A percentile compares a stretch with the other conserved stretches of the same genome.
These are phyloP conservation scores for Hydrotaea cyrtoneurina DNA, from an alignment of 2,888 invertebrate genomes.

Conservation along the genomic window DNA sequence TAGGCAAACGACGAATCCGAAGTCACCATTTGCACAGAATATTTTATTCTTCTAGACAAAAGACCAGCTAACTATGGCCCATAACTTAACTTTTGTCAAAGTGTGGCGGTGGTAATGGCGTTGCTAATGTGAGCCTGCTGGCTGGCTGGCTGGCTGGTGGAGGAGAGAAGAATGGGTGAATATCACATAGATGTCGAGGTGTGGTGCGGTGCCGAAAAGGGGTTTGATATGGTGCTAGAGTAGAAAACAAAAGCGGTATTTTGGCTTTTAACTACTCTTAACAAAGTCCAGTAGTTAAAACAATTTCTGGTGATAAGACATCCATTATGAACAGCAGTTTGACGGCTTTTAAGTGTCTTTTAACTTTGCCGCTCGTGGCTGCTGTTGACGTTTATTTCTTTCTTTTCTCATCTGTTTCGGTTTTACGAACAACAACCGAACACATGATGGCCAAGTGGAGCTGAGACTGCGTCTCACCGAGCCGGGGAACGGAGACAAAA, in stretches of 20 bases:
- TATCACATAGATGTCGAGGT: background rate
- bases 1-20: background rate
- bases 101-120: slow-evolving; percentile 21
- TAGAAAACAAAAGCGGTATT: slow-evolving; percentile 78
- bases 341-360: slow-evolving; percentile 77
- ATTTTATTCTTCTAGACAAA: slow-evolving; percentile 30
- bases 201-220: background rate
- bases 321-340: slow-evolving; percentile 79
- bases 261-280: slow-evolving; percentile 73
- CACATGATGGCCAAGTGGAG: background rate
- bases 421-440: slow-evolving; percentile 5
- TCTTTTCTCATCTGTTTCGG: background rate
- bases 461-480: background rate
- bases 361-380: slow-evolving; percentile 73
- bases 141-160: too few relatives aligned
- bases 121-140: slow-evolving; percentile 19
- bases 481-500: slow-evolving; percentile 24
- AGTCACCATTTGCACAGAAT: slow-evolving; percentile 33
- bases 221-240: slow-evolving; percentile 12
- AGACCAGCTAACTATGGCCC: slow-evolving; percentile 42
- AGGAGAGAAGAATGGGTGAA: background rate
- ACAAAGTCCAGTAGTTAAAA: slow-evolving; percentile 79
- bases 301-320: slow-evolving; percentile 74
- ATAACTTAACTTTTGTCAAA: slow-evolving; percentile 55
- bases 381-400: slow-evolving; percentile 32